phyloP scores from a whole-genome alignment of 2,113 vertebrate species.

The Macquaria ambigua region DNA sequence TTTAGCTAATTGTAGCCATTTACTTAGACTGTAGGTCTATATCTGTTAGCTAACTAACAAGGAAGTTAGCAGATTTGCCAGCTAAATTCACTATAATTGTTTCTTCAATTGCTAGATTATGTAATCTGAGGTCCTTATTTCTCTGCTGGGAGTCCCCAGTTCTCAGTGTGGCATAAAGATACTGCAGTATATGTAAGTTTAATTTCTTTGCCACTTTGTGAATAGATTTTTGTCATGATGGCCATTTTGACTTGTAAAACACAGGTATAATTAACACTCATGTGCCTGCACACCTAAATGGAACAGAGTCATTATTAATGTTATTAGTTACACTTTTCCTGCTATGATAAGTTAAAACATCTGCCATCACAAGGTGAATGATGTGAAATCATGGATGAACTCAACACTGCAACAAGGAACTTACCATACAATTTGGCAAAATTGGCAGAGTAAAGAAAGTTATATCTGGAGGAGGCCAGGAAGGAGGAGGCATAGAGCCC shows the following conservation, averaged over 20 bases:
- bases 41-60: neutral
- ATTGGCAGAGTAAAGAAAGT: conserved; percentile 91
- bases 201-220: neutral
- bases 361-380: neutral
- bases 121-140: neutral
- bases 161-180: neutral
- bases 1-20: neutral
- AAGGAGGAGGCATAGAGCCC: conserved; percentile 92
- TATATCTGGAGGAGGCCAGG: conserved; percentile 94
- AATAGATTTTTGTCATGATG: neutral
- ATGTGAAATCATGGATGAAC: conserved; percentile 5
- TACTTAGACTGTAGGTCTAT: neutral
- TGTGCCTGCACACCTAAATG: neutral
- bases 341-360: neutral
- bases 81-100: neutral
- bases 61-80: neutral
- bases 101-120: neutral
- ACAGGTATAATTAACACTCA: neutral
- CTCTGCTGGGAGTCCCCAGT: neutral
- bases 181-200: neutral
- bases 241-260: neutral
- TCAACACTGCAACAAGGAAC: conserved; percentile 42
- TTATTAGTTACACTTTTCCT: neutral
- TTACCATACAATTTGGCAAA: conserved; percentile 95
- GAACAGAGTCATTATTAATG: neutral